Conservation (phyloP, 1,140 invertebrate genomes). For the Drosophila repleta region DNA sequence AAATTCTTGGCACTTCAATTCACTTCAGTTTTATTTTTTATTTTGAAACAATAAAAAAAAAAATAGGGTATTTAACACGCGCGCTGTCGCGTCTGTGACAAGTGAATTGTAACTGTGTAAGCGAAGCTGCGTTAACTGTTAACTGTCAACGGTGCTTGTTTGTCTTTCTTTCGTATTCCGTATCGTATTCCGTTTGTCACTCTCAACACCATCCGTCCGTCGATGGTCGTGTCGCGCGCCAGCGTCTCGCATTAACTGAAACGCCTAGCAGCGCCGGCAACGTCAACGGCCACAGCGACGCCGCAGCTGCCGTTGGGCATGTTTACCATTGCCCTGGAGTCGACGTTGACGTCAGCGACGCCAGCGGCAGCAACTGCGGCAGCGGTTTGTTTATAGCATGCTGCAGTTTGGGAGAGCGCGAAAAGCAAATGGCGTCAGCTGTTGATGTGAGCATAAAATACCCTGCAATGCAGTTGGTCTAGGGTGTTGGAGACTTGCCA, state of each 20-base stretch:
- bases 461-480: not conserved
- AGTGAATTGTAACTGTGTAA: not conserved
- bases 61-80: not conserved
- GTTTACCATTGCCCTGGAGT: not conserved
- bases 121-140: not conserved
- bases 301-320: not conserved
- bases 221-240: conserved; percentile 25
- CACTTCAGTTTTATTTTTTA: not conserved
- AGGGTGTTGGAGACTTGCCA: too few species aligned
- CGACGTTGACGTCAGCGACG: conserved; percentile 8
- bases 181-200: conserved; percentile 7
- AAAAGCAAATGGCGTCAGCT: not conserved
- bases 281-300: not conserved
- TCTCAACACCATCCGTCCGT: conserved; percentile 7
- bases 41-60: not conserved
- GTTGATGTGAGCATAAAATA: conserved; percentile 1
- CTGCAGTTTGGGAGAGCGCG: not conserved
- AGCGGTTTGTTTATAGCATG: conserved; percentile 5
- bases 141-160: conserved; percentile 26
- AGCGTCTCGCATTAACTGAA: conserved; percentile 53
- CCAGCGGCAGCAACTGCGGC: not conserved
- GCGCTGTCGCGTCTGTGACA: not conserved
- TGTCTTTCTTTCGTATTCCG: not conserved
- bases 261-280: conserved; percentile 20
- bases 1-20: too few species aligned